These are phyloP conservation scores for Tribolium castaneum DNA, from an alignment of 1,140 invertebrate species.

Conservation along the genomic window DNA sequence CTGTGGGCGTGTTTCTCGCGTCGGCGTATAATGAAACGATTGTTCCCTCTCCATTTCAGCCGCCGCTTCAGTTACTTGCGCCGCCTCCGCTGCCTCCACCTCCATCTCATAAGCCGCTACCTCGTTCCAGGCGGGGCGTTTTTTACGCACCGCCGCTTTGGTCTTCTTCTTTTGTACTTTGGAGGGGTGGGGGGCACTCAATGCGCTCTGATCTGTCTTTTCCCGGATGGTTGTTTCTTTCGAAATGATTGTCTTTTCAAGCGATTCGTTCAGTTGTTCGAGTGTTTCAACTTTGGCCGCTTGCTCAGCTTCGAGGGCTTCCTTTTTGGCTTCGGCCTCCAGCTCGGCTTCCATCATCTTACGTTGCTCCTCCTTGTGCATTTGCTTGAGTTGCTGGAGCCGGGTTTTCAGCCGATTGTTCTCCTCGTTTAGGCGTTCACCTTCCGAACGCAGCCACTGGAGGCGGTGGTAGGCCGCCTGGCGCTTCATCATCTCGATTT, in stretches of 20 bases:
- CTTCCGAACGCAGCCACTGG: constrained; percentile 19
- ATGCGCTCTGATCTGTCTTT: neutral
- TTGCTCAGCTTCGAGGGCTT: constrained; percentile 22
- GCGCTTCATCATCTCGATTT: constrained; percentile 9
- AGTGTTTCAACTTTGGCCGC: neutral
- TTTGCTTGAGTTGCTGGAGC: constrained; percentile 10
- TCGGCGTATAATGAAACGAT: constrained; percentile 18
- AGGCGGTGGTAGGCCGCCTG: constrained; percentile 29
- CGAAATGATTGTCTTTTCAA: constrained; percentile 3
- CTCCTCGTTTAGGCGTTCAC: constrained; percentile 34
- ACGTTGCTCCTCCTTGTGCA: constrained; percentile 4
- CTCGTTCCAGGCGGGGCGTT: neutral
- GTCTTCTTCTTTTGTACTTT: constrained; percentile 26
- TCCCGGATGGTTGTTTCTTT: neutral
- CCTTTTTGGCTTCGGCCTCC: neutral
- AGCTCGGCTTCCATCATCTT: constrained; percentile 16
- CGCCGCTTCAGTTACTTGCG: neutral
- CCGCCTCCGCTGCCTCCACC: neutral
- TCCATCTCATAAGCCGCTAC: neutral
- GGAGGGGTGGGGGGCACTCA: neutral
- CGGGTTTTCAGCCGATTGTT: constrained; percentile 29
- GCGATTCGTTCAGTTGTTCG: constrained; percentile 2
- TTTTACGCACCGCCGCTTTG: constrained; percentile 7
- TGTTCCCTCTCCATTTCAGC: neutral
- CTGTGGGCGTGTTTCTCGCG: neutral